phyloP scores from a whole-genome alignment of 2,888 invertebrate genomes.

The Coelopa pilipes region DNA sequence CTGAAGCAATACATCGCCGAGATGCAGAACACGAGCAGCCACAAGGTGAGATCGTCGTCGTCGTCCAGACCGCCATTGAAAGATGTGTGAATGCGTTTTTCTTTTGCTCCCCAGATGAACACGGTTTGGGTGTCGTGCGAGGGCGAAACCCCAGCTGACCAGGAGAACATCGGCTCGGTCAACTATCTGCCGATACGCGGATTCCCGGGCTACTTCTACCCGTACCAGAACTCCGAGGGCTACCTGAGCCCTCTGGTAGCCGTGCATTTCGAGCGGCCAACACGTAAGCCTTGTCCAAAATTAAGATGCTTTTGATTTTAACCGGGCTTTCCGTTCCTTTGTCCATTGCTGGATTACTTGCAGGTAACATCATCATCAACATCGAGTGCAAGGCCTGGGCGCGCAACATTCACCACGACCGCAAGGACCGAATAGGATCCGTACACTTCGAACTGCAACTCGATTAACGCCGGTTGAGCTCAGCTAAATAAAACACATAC shows the following conservation, averaged over 20 bases:
- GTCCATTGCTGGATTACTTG: slow-evolving; percentile 40
- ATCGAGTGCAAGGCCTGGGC: slow-evolving; percentile 80
- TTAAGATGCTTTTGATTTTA: background rate
- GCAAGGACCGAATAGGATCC: slow-evolving; percentile 75
- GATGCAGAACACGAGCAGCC: slow-evolving; percentile 66
- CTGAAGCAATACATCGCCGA: slow-evolving; percentile 76
- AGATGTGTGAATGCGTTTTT: no score
- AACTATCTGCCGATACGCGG: slow-evolving; percentile 84
- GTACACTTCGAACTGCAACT: slow-evolving; percentile 81
- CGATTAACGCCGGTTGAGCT: slow-evolving; percentile 58
- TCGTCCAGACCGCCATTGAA: no score
- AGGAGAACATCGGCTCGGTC: slow-evolving; percentile 89
- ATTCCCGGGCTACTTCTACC: slow-evolving; percentile 91
- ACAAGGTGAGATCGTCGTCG: no score
- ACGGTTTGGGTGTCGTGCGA: slow-evolving; percentile 93
- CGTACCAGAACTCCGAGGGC: slow-evolving; percentile 85
- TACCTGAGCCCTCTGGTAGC: slow-evolving; percentile 91
- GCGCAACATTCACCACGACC: slow-evolving; percentile 75
- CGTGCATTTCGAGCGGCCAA: slow-evolving; percentile 84
- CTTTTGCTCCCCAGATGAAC: slow-evolving; percentile 71
- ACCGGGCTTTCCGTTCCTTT: background rate
- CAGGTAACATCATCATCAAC: slow-evolving; percentile 72
- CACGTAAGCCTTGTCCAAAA: slow-evolving; percentile 76
- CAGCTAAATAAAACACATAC: background rate
- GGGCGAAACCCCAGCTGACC: slow-evolving; percentile 92